Base-by-base conservation (phyloP, 2,888 invertebrate species). In the Diarsia dahlii region DNA sequence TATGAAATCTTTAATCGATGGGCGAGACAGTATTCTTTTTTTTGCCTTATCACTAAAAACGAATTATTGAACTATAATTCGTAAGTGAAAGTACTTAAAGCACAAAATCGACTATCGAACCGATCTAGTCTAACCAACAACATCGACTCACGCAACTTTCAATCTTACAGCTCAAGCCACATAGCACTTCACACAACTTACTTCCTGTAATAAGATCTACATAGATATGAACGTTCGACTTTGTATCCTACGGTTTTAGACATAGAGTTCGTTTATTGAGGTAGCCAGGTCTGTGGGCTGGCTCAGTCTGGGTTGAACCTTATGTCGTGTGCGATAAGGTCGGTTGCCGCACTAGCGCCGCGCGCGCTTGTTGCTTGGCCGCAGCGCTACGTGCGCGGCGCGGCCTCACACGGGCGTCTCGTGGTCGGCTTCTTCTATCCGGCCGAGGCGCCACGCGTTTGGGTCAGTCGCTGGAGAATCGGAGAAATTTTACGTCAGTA, bases 391-490 rank as follows among this genome's bases (percentile, higher is more conserved):
- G 92, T 93, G 95, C 92, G 93, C 75, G 75, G 95, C 94, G 91
- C 93, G 94, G 76, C 94, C 95, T 98, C 97, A 98, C 93, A 98
- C 98, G 85, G 98, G 98, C 93, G 98, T 98, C 95, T 98, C 98
- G 92, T 98, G 98, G 91, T 98, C 98, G 86, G 97, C 97, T 96
- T 98, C 98, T 94, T 98, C 98, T 95, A 98, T 98, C 91, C 98
- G 97, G 85, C 98, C 98, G 89, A 98, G 97, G 82, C 98, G 97
- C 98, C 98, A 98, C 84, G 98, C 98, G 94, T 98, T 98, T 78
- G 98, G 98, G 95, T 98, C 98, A 83, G 97, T 97, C 86, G 97
- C 98, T 97, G 96, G n/a, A 0, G 23, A 67, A 28, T 64, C 18
- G 39, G 46, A 73, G 5, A 84, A 54, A 54, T 0, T 15, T 18